Base-by-base conservation (phyloP, 2,113 vertebrate genomes). In the Pristiophorus japonicus region DNA sequence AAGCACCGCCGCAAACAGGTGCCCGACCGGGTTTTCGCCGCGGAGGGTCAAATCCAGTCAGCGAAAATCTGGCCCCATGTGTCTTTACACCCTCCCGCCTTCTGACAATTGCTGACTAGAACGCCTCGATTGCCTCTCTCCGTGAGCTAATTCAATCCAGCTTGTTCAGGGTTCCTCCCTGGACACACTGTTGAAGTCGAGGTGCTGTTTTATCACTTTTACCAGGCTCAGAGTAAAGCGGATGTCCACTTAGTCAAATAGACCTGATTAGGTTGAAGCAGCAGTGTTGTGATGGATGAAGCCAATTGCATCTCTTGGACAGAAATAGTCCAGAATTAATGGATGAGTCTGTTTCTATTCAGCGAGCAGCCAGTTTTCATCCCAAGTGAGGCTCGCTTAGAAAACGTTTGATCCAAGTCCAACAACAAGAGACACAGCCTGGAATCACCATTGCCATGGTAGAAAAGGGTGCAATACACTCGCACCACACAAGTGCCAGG, bases 231-330 rank as follows among this genome's bases (percentile, higher is more conserved):
- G 92, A 67, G 63, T 94, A 65, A 94, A 94, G 20, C 93, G 73
- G 65, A 67, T 94, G 93, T 70, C 66, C 93, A 45, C 66, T 18
- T 27, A 34, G 65, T 30, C 93, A 94, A 94, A 94, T 94, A 24
- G 66, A 94, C 65, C 93, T 94, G 73, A 73, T 94, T 73, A 94
- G 42, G 66, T 22, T 70, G 38, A 70, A 94, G 66, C 93, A 94
- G 18, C 66, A 70, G 24, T 11, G 12, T 34, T 51, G 66, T 94
- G 93, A 70, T 94, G 42, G 34, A 94, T 94, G 65, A 45, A 34
- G 27, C 93, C 65, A 93, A 94, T 16, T 5, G 24, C 45, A 70
- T 94, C 12, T 38, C 45, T 70, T 12, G 11, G 42, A 94, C 42
- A 11, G 14, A 94, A 94, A 51, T 47, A 70, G 24, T 51, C 93